Evolutionary conservation across 2,797 vertebrate species (phyloP).

Genomic region (Gobionotothen gibberifrons): DNA sequence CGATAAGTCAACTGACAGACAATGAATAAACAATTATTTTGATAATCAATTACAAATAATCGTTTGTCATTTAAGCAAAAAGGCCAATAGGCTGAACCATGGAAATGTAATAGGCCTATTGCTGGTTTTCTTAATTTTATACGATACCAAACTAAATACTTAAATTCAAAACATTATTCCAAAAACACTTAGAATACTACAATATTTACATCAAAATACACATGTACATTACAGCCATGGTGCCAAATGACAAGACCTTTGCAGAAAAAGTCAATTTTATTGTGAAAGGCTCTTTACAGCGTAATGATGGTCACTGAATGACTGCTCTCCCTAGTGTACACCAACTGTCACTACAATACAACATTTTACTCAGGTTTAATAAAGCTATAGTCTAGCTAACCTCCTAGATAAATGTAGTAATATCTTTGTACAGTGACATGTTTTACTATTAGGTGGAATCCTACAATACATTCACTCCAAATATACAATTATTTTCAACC

Average conservation of each 20-base stretch:
- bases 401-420: background rate
- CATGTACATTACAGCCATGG: background rate
- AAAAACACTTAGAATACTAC: background rate
- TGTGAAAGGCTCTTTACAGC: constrained; percentile 16
- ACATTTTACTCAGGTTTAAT: background rate
- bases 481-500: background rate
- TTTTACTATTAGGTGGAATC: background rate
- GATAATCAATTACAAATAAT: background rate
- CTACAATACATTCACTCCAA: background rate
- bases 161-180: constrained; percentile 1
- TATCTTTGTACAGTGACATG: background rate
- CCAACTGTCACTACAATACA: constrained; percentile 57
- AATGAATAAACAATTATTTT: constrained; percentile 12
- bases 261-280: constrained; percentile 6
- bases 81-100: background rate
- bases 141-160: background rate
- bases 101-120: background rate
- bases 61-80: constrained; percentile 4
- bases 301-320: constrained; percentile 29
- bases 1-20: background rate
- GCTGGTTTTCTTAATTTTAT: background rate
- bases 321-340: constrained; percentile 74
- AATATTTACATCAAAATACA: background rate
- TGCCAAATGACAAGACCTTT: background rate
- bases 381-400: constrained; percentile 4